Conservation (phyloP, 2,797 vertebrate genomes). For the Coranthus polyacanthus region DNA sequence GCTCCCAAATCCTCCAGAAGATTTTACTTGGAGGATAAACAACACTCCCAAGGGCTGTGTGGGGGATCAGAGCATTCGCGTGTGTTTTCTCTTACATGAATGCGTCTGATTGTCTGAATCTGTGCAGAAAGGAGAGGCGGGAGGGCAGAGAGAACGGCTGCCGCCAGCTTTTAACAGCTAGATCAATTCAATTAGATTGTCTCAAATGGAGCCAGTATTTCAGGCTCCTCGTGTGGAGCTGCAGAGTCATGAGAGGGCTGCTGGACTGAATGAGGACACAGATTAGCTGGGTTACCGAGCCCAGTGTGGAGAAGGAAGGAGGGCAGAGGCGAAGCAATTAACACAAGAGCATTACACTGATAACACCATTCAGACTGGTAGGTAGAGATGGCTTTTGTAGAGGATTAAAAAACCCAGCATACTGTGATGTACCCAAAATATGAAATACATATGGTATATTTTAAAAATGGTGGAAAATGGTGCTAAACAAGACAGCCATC, state of each 20-base stretch:
- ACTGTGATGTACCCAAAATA: conserved; percentile 10
- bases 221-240: conserved; percentile 63
- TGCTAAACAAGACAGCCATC: no score
- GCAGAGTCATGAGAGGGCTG: conserved; percentile 38
- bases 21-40: conserved; percentile 63
- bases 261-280: conserved; percentile 56
- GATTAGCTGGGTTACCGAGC: conserved; percentile 59
- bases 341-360: conserved; percentile 27
- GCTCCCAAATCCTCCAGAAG: conserved; percentile 46
- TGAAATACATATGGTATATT: conserved; percentile 10
- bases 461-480: no score
- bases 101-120: conserved; percentile 63
- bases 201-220: conserved; percentile 69
- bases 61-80: conserved; percentile 33
- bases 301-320: conserved; percentile 31
- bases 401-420: neutral
- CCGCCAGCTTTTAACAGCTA: conserved; percentile 62
- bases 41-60: conserved; percentile 48
- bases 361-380: conserved; percentile 8
- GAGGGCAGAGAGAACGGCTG: conserved; percentile 28
- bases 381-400: conserved; percentile 6
- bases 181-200: conserved; percentile 75
- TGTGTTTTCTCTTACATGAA: conserved; percentile 64
- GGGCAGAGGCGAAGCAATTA: conserved; percentile 29
- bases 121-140: conserved; percentile 31